Evolutionary conservation across 2,888 invertebrate species (phyloP), one percentile per base, ranked within the genome.

Genomic region (Phoenoteleia sp.): DNA sequence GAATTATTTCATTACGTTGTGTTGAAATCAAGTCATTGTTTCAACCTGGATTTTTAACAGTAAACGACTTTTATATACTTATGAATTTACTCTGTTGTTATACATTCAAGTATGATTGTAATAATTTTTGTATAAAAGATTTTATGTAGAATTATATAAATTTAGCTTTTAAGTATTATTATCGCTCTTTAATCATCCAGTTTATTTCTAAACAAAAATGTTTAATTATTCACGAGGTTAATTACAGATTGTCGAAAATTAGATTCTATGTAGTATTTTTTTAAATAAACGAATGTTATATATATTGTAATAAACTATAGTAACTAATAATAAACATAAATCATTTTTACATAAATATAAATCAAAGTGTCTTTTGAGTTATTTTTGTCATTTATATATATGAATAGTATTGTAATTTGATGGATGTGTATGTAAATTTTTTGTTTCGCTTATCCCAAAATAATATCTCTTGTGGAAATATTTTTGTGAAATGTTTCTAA

Each of bases 251-350:
- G 36, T 67, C 67, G 47, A 54, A 67, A 52, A 54, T 67, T 67
- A 67, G 67, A 67, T 54, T 66, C 64, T 66, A 66, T 66, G 64
- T 66, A 66, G 64, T 66, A 66, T 66, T 66, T 47, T 56, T 66
- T 66, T 64, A 64, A 64, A n/a, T 45, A 66, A 66, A 64, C 62
- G 49, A 66, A 66, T 47, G 47, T 66, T 66, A 66, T 66, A n/a
- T n/a, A n/a, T n/a, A n/a, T n/a, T 66, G 64, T 66, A 66, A 47
- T 49, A 66, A 66, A 66, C 15, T 47, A 49, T 66, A 66, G 49
- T 21, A 66, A 66, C 47, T 66, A 66, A 66, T 66, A 66, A 66
- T 66, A 66, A 66, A 66, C 21, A 66, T 49, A 49, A 47, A n/a
- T 66, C 47, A 66, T 66, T 66, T 66, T 66, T 66, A 47, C 45